Evolutionary conservation across 2,113 vertebrate species (phyloP).

Genomic region (Hippoglossus stenolepis): DNA sequence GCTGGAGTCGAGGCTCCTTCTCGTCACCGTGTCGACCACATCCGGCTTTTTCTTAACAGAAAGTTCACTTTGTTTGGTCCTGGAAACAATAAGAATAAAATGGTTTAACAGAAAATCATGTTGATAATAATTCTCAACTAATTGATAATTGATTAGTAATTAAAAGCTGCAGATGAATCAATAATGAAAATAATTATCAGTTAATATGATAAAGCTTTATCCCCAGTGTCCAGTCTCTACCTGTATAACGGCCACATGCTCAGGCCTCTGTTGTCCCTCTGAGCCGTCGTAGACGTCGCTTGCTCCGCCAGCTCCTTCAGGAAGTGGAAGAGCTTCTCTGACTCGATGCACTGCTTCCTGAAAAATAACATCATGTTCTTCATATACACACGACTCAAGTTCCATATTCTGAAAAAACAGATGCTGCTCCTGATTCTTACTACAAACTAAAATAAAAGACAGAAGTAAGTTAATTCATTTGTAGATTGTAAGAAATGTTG

Average conservation of each 20-base stretch:
- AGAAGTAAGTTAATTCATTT: too few species aligned
- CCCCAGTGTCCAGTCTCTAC: too few species aligned
- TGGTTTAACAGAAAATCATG: too few species aligned
- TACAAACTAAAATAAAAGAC: too few species aligned
- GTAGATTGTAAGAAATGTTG: too few species aligned
- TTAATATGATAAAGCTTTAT: too few species aligned
- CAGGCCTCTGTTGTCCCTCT: conserved; percentile 64
- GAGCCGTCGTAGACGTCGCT: conserved; percentile 37
- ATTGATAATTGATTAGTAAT: too few species aligned
- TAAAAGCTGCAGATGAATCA: too few species aligned
- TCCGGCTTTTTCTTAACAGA: conserved; percentile 62
- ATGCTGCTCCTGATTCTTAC: too few species aligned
- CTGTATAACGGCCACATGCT: conserved; percentile 72
- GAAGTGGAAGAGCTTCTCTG: conserved; percentile 82
- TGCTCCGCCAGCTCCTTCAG: conserved; percentile 73
- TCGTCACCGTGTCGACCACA: conserved; percentile 29
- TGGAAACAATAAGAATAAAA: conserved; percentile 12
- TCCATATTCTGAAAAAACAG: too few species aligned
- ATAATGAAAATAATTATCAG: not conserved
- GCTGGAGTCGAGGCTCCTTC: conserved; percentile 52
- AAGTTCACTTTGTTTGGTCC: conserved; percentile 56
- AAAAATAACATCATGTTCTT: not conserved
- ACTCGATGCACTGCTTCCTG: conserved; percentile 83
- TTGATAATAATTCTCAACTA: too few species aligned
- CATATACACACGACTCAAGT: too few species aligned